These are phyloP conservation scores for Alsophila aescularia DNA, from an alignment of 2,888 invertebrate genomes.

Conservation along the genomic window DNA sequence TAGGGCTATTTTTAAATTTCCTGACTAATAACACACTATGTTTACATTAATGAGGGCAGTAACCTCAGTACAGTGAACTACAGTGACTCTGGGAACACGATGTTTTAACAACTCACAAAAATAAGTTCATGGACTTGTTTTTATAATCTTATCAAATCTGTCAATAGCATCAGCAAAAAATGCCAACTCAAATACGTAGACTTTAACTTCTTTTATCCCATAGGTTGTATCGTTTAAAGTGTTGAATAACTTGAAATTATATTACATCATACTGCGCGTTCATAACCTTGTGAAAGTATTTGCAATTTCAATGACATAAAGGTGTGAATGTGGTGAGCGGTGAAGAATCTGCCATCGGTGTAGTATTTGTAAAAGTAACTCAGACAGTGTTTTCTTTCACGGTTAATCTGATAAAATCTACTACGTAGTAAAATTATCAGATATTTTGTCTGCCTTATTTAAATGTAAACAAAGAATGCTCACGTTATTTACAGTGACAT, in stretches of 20 bases:
- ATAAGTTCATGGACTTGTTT: slow-evolving; percentile 17
- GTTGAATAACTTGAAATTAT: neutral
- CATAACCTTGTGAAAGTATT: neutral
- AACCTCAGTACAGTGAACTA: slow-evolving; percentile 44
- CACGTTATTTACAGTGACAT: neutral
- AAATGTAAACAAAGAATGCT: slow-evolving; percentile 12
- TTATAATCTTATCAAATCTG: neutral
- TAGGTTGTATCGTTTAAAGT: neutral
- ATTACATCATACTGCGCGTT: neutral
- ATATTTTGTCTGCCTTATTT: slow-evolving; percentile 6
- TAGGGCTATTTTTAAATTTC: slow-evolving; percentile 50
- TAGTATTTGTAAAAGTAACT: neutral
- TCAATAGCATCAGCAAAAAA: neutral
- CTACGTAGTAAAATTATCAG: slow-evolving; percentile 2
- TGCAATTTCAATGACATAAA: neutral
- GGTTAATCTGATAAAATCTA: slow-evolving; percentile 3
- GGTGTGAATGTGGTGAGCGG: neutral
- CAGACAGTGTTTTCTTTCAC: neutral
- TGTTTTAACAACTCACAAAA: slow-evolving; percentile 18
- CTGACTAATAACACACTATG: slow-evolving; percentile 53
- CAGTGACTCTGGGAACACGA: slow-evolving; percentile 24
- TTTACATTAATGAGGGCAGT: slow-evolving; percentile 59
- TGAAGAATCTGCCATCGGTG: neutral
- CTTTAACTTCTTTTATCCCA: neutral
- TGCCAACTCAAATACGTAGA: neutral